Evolutionary conservation across 53 echinoderm and acorn worm species (phyloP), one percentile per base, ranked within the genome.

Genomic region (Henricia sp.): DNA sequence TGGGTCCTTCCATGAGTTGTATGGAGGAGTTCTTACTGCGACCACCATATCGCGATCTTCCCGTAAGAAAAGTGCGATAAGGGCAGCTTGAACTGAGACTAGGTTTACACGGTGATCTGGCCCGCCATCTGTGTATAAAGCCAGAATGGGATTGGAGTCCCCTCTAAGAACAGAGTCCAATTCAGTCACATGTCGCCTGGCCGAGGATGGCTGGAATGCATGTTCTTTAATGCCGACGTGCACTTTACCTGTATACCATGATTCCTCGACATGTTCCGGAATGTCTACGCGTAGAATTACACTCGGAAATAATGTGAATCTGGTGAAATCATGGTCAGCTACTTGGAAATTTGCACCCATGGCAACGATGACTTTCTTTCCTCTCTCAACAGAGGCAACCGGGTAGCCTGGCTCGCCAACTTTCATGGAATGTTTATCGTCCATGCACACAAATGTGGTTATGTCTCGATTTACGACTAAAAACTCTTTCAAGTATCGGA

Each of bases 291-390:
- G 10, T 3, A 84, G 28, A 11, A 28, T 39, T 1, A 84, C 71
- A 39, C 71, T 71, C 14, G 84, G 84, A 1, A 42, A 46, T 9
- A 84, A 2, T 41, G 24, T 57, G 8, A 84, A 34, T 41, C 38
- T 40, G 2, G 84, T 84, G 41, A 84, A 84, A 36, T 84, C 84
- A 71, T 84, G 84, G 46, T 84, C 84, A 13, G 57, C 34, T 8
- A 84, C 59, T 1, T 23, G 35, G 3, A 84, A 40, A 1, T 8
- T 6, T 13, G 63, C n/a, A 1, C 59, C 71, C 24, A 28, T 43
- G 0, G 52, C 52, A 34, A 84, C 84, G 0, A 84, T 5, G 2
- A 84, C 84, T 8, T 33, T 12, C 24, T 71, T 84, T 0, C 84
- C 84, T 3, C 71, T 46, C 43, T 84, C 84, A 1, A 84, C 71